Conservation (phyloP, 1,140 invertebrate genomes). For the Drosophila nannoptera region DNA sequence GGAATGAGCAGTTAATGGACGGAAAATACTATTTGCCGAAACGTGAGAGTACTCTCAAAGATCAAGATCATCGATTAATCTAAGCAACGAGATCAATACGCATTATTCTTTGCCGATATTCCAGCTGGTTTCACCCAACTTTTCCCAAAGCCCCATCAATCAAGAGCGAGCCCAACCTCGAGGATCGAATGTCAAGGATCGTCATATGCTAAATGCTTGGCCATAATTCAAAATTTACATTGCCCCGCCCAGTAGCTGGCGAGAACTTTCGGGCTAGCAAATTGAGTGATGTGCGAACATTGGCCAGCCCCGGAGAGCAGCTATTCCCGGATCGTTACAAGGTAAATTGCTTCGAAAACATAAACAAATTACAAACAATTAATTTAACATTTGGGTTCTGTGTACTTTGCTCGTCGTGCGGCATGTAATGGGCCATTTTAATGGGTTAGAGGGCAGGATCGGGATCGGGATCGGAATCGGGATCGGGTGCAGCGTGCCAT, state of each 20-base stretch:
- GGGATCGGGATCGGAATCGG: too few relatives aligned
- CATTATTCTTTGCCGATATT: too few relatives aligned
- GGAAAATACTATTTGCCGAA: too few relatives aligned
- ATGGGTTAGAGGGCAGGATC: constrained; percentile 40
- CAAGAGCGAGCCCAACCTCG: background rate
- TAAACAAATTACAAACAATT: constrained; percentile 75
- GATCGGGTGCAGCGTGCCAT: constrained; percentile 9
- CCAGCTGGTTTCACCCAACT: too few relatives aligned
- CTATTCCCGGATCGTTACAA: constrained; percentile 33
- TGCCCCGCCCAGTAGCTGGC: background rate
- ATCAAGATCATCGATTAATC: too few relatives aligned
- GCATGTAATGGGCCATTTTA: constrained; percentile 47
- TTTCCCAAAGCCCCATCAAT: background rate
- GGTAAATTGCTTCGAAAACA: constrained; percentile 71
- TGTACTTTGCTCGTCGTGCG: constrained; percentile 36
- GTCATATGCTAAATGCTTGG: background rate
- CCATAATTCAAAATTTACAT: constrained; percentile 6
- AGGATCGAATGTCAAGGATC: background rate
- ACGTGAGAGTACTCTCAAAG: too few relatives aligned
- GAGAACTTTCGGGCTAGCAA: constrained; percentile 5
- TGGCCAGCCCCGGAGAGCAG: constrained; percentile 21
- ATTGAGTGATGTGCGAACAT: constrained; percentile 22
- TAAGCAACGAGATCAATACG: too few relatives aligned
- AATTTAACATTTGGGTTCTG: constrained; percentile 46
- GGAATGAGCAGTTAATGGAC: background rate